These are phyloP conservation scores for Cenopis cana DNA, from an alignment of 2,888 invertebrate species.

Conservation along the genomic window DNA sequence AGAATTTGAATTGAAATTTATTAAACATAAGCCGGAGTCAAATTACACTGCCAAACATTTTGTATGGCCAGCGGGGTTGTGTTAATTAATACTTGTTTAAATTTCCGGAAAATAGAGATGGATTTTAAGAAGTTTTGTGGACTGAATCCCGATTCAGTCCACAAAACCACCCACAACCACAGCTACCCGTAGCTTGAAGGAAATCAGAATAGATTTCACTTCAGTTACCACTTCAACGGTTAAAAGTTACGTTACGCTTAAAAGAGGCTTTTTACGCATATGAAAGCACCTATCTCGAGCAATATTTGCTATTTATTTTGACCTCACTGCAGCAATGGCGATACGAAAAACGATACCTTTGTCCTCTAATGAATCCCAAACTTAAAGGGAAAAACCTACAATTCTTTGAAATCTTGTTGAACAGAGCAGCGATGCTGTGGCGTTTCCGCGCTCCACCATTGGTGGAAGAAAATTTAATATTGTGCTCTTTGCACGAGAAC, in stretches of 20 bases:
- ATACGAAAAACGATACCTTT: neutral
- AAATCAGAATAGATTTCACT: neutral
- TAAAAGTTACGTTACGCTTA: neutral
- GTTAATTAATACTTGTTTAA: neutral
- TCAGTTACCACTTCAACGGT: neutral
- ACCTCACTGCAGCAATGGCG: neutral
- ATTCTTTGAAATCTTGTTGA: neutral
- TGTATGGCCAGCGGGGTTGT: too few relatives aligned
- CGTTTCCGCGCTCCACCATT: neutral
- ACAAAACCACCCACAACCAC: too few relatives aligned
- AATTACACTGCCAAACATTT: neutral
- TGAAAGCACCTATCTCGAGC: slow-evolving; percentile 8
- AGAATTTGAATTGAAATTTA: too few relatives aligned
- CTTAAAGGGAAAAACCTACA: neutral
- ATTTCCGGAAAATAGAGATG: neutral
- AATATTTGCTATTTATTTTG: neutral
- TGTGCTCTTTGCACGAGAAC: neutral
- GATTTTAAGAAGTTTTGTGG: neutral
- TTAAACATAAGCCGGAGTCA: neutral
- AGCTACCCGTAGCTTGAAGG: too few relatives aligned
- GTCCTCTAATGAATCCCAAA: neutral
- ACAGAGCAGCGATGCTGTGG: neutral
- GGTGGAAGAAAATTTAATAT: neutral
- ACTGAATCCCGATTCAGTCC: too few relatives aligned
- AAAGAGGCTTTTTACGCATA: slow-evolving; percentile 17